Evolutionary conservation across 2,888 invertebrate genomes (phyloP), one percentile per base, ranked within the genome.

Genomic region (Sarcophaga caerulescens): DNA sequence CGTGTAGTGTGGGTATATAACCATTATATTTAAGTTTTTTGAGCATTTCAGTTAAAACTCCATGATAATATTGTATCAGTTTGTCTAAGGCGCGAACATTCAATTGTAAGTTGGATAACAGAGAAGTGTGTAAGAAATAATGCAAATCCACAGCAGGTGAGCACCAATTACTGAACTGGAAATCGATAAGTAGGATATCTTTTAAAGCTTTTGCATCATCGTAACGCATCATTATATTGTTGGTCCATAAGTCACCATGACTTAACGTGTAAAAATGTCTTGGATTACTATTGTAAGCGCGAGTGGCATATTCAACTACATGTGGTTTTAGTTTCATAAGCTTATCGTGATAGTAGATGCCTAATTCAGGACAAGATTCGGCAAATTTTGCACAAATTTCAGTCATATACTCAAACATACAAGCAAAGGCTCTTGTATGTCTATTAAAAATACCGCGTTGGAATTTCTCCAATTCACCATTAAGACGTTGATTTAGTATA

Each of bases 191-290:
- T 12, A 92, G 81, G 82, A 91, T 85, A 87, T 93, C 92, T 59
- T 85, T 71, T 89, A 78, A 81, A 5, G 25, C n/a, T 2, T 52
- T 14, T 17, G n/a, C 1, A 5, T 70, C 23, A 44, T 65, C 12
- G 23, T 90, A 91, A 17, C 88, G 88, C 17, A 91, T 86, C 92
- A 93, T 91, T 10, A 91, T 89, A 68, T 93, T 93, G 78, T 92
- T 92, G 1, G 88, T 88, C 93, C 93, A 93, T 4, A 90, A 88
- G 84, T 93, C 93, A 3, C 93, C 93, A 74, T 93, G 93, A 23
- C 87, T 88, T 19, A 93, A 62, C 0, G 91, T 91, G 71, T 91
- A 89, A 66, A 91, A 91, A 3, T 89, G 77, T 3, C 81, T 88
- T 12, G 14, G 14, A 57, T 84, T 84, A 17, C 87, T 71, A 57